Base-by-base conservation (phyloP, 2,113 vertebrate genomes). In the Tachycineta bicolor region DNA sequence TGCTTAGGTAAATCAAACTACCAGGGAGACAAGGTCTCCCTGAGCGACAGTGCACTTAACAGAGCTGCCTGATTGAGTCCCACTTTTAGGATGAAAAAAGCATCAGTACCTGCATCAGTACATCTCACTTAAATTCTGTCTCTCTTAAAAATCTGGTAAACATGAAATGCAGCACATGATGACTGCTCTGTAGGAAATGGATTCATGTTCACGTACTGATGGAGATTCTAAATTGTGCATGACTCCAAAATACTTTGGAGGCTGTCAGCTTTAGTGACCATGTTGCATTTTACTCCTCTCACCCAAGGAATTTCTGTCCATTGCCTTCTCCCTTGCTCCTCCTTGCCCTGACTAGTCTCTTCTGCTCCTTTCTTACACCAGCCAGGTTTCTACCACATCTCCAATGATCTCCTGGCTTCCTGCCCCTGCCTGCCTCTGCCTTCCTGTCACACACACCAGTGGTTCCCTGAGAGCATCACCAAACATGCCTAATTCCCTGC, bases 1-100 rank as follows among this genome's bases (percentile, higher is more conserved):
- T 91, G 52, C 64, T 92, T 90, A 93, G 83, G 80, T 93, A 97
- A 94, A 50, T 52, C 59, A 93, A 43, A 55, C 34, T 47, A 89
- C 55, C 52, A 91, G 50, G 68, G 49, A 93, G 60, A 75, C 39
- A 74, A 39, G 50, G 49, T 88, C 39, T 85, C 49, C 58, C 31
- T 22, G 20, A 64, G 15, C 3, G 1, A 91, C 6, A 73, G 24
- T 2, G 3, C 79, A 75, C 34, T 68, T 50, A 20, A 80, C 11
- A 53, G 62, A 87, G n/a, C 28, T 69, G 50, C 53, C 60, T 64
- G 56, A 83, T 79, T 41, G 60, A 76, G 50, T 74, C 91, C 76
- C n/a, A 56, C 24, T 85, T 91, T 69, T n/a, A 83, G 70, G 78
- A 91, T 7, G 26, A 55, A 74, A 76, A 79, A 64, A 68, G 11